Percentiles rank a stretch among this genome's conserved stretches.
Evolutionary conservation across 2,113 vertebrate genomes (phyloP).

Genomic region (Entelurus aequoreus): DNA sequence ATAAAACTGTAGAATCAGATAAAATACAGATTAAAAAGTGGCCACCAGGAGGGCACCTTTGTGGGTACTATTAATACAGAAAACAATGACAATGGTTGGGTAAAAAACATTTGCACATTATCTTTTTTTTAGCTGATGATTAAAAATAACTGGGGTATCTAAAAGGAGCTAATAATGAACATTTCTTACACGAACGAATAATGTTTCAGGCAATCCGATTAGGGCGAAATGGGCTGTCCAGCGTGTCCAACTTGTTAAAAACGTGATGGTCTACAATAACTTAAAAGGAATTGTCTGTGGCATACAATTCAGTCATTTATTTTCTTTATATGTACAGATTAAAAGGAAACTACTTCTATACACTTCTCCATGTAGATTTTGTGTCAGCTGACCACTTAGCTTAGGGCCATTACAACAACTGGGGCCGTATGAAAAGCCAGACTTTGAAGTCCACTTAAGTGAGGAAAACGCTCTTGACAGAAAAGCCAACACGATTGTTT

Average conservation of each 20-base stretch:
- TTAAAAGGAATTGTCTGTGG: constrained; percentile 59
- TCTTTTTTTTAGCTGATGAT: constrained; percentile 14
- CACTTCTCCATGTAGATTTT: constrained; percentile 72
- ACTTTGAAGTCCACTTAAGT: constrained; percentile 23
- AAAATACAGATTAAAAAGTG: constrained; percentile 4
- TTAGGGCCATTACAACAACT: constrained; percentile 61
- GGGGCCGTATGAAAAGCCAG: constrained; percentile 62
- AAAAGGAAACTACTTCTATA: constrained; percentile 80
- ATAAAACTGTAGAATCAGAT: constrained; percentile 1
- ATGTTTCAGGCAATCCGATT: background rate
- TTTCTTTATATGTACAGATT: constrained; percentile 79
- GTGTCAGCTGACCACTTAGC: constrained; percentile 73
- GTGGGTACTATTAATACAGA: constrained; percentile 10
- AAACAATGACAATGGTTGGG: background rate
- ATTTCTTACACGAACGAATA: constrained; percentile 42
- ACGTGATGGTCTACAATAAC: constrained; percentile 37
- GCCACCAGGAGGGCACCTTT: constrained; percentile 23
- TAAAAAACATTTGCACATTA: constrained; percentile 10
- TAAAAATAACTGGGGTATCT: constrained; percentile 42
- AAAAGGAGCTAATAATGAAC: constrained; percentile 79
- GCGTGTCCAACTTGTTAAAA: constrained; percentile 6
- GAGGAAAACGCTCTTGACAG: constrained; percentile 43
- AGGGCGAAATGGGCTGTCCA: background rate
- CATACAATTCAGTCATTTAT: constrained; percentile 73
- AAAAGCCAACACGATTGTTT: constrained; percentile 42